phyloP scores from a whole-genome alignment of 2,797 vertebrate genomes.

The Micromesistius poutassou region DNA sequence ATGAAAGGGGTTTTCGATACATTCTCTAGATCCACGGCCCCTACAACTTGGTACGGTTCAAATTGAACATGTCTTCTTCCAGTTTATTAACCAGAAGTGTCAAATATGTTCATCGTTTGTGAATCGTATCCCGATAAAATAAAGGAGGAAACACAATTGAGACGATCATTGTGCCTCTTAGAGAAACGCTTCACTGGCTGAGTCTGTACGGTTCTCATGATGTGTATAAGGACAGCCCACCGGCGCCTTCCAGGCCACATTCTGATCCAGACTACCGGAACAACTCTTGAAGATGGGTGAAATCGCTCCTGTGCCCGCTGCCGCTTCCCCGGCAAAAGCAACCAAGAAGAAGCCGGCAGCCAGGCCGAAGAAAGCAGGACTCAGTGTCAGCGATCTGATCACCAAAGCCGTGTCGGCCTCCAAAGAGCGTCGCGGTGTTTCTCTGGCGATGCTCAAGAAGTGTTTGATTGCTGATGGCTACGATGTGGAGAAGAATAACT shows the following conservation, averaged over 20 bases:
- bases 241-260: not conserved
- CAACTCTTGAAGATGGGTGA: conserved; percentile 38
- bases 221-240: conserved; percentile 30
- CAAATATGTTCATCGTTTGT: too few relatives aligned
- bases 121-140: too few relatives aligned
- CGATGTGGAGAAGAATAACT: conserved; percentile 64
- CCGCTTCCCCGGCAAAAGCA: not conserved
- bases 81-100: too few relatives aligned
- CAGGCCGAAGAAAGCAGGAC: not conserved
- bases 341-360: not conserved
- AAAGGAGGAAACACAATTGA: too few relatives aligned
- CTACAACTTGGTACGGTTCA: too few relatives aligned
- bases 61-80: too few relatives aligned
- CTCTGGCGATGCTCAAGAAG: conserved; percentile 11
- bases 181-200: too few relatives aligned
- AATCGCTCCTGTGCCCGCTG: conserved; percentile 15
- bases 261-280: not conserved
- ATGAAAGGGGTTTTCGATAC: too few relatives aligned
- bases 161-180: too few relatives aligned
- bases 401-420: not conserved
- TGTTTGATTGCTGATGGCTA: not conserved
- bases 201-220: conserved; percentile 47
- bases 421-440: conserved; percentile 5
- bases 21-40: too few relatives aligned
- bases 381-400: not conserved